Base-by-base conservation (phyloP, 2,113 vertebrate genomes). In the Gila orcuttii region DNA sequence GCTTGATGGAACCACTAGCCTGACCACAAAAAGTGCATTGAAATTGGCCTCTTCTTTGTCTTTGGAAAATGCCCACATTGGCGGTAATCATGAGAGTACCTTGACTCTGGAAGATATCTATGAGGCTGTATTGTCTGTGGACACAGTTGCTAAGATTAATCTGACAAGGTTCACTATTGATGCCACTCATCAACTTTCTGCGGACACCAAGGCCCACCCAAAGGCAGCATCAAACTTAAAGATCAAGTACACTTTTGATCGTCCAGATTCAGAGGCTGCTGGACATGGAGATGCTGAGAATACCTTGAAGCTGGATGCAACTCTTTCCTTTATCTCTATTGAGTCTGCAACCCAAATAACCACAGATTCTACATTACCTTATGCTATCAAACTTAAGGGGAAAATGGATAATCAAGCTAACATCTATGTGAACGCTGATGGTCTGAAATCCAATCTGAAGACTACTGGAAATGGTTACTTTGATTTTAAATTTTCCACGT, bases 1-100 rank as follows among this genome's bases (percentile, higher is more conserved):
- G 87, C 92, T 98, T 86, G 96, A 97, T 89, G 96, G 96, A 55
- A 97, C 96, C 55, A 95, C 95, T 69, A 96, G 95, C 59, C 88
- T 99, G 85, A 97, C 94, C 28, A 96, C 93, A 73, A 96, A 95
- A 88, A 95, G 94, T 55, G 97, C 96, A 4, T 31, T 97, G 84
- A 99, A 97, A 88, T 66, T 98, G 87, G 96, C 97, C 85, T 96
- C 95, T 79, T 95, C 95, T 50, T 76, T 98, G 59, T 96, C 96
- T 62, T 89, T 98, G 80, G 94, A 91, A 86, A 97, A 96, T 90
- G 90, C 73, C 84, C 94, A 95, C 73, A 82, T 97, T 60, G 93
- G 93, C 82, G 96, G 96, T 79, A 95, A 90, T 82, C 97, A 98
- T 84, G 93, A 96, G 86, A 97, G 95, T 85, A 94, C 95, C 57